These are phyloP conservation scores for Aspidiotus destructor DNA, from an alignment of 2,888 invertebrate species.

Conservation along the genomic window DNA sequence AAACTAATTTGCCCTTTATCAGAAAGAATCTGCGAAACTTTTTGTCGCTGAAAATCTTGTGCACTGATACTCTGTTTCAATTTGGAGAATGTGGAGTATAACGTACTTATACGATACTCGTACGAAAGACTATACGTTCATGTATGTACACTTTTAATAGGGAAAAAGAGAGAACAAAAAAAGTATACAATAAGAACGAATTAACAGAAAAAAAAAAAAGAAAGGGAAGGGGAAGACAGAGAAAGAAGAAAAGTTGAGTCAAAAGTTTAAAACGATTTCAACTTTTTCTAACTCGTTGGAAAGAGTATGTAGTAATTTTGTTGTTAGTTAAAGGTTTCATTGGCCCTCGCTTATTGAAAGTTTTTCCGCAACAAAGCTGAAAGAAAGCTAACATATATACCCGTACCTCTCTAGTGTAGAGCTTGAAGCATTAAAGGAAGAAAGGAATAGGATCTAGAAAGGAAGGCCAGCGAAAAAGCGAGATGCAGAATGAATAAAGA, in stretches of 20 bases:
- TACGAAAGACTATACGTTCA: constrained; percentile 14
- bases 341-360: constrained; percentile 30
- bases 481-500: constrained; percentile 4
- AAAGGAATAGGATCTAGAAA: background rate
- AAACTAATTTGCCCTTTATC: constrained; percentile 25
- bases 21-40: constrained; percentile 23
- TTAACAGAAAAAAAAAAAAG: no score
- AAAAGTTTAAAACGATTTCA: constrained; percentile 30
- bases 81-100: constrained; percentile 25
- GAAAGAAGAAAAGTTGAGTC: constrained; percentile 25
- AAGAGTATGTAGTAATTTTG: constrained; percentile 31
- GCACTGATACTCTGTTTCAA: constrained; percentile 29
- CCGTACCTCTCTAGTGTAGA: background rate
- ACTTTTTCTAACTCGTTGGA: constrained; percentile 27
- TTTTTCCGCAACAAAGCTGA: constrained; percentile 29
- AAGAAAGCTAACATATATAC: constrained; percentile 17
- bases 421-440: background rate
- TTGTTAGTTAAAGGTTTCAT: constrained; percentile 31
- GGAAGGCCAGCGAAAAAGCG: background rate
- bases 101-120: constrained; percentile 28
- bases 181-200: no score
- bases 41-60: constrained; percentile 19
- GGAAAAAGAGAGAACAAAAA: no score
- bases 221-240: no score
- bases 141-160: constrained; percentile 16